Percentiles rank a stretch among this genome's conserved stretches.
Conservation (phyloP, 2,888 invertebrate genomes). For the Tinea trinotella region DNA sequence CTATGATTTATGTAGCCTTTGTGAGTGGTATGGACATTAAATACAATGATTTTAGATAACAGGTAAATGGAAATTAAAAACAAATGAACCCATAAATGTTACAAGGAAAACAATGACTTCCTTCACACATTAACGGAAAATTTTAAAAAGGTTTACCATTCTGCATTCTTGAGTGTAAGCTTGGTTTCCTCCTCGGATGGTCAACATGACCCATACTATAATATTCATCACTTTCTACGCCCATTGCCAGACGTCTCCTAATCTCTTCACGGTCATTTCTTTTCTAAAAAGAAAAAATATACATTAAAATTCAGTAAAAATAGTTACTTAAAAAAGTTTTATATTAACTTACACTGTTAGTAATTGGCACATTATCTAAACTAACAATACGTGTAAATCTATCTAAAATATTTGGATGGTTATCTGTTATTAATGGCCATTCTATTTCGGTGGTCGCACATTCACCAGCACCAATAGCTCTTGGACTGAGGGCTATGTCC, state of each 20-base stretch:
- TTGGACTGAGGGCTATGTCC: slow-evolving; percentile 64
- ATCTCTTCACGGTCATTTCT: slow-evolving; percentile 95
- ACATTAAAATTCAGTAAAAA: slow-evolving; percentile 10
- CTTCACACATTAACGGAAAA: too few relatives aligned
- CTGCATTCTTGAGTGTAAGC: slow-evolving; percentile 88
- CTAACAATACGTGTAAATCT: slow-evolving; percentile 63
- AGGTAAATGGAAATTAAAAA: too few relatives aligned
- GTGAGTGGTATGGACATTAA: too few relatives aligned
- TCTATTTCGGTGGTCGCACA: slow-evolving; percentile 63
- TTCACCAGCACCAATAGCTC: slow-evolving; percentile 62
- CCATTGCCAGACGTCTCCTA: slow-evolving; percentile 88
- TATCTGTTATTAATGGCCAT: slow-evolving; percentile 68
- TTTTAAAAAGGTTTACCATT: too few relatives aligned
- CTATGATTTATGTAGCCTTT: too few relatives aligned
- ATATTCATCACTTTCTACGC: slow-evolving; percentile 83
- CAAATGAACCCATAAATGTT: too few relatives aligned
- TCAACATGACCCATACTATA: slow-evolving; percentile 73
- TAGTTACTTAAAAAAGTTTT: slow-evolving; percentile 24
- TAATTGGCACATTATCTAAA: slow-evolving; percentile 33
- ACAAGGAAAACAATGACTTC: too few relatives aligned
- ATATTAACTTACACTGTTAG: slow-evolving; percentile 38
- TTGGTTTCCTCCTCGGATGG: slow-evolving; percentile 86
- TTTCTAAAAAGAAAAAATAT: slow-evolving; percentile 75
- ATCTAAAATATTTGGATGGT: slow-evolving; percentile 58
- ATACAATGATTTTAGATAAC: too few relatives aligned